Evolutionary conservation across 2,113 vertebrate species (phyloP).

Genomic region (Diadophis punctatus): DNA sequence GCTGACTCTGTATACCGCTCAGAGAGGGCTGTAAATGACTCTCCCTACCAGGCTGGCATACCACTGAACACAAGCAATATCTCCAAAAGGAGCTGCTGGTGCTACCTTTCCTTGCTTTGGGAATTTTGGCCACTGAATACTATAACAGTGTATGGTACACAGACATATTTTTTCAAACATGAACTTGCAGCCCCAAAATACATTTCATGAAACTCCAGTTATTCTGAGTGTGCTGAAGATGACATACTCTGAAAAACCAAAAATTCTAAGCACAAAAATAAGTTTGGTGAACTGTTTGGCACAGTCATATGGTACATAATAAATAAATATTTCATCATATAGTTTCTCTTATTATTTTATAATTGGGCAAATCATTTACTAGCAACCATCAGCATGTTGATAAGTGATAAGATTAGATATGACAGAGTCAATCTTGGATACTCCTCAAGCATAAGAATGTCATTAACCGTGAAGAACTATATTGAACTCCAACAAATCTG

Average conservation of each 20-base stretch:
- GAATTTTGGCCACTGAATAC: background rate
- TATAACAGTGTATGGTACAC: background rate
- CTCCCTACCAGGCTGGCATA: background rate
- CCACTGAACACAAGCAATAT: background rate
- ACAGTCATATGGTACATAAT: background rate
- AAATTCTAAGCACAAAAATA: fast-evolving
- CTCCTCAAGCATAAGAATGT: background rate
- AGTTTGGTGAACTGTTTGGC: background rate
- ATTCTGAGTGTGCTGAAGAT: background rate
- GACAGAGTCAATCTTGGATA: constrained; percentile 37
- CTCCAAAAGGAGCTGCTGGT: background rate
- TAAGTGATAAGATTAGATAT: constrained; percentile 45
- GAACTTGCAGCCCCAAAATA: background rate
- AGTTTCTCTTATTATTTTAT: constrained; percentile 44
- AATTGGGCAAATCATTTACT: constrained; percentile 38
- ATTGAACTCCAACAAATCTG: background rate
- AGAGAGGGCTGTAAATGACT: background rate
- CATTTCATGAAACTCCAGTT: background rate
- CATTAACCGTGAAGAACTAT: background rate
- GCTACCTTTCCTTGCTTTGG: background rate
- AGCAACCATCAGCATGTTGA: constrained; percentile 14
- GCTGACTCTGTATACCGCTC: background rate
- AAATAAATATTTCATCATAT: constrained; percentile 35
- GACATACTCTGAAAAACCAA: background rate
- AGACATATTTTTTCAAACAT: background rate